A percentile compares a stretch with the other conserved stretches of the same genome.
Evolutionary conservation across 1,140 invertebrate species (phyloP).

Genomic region (Caenorhabditis tropicalis): DNA sequence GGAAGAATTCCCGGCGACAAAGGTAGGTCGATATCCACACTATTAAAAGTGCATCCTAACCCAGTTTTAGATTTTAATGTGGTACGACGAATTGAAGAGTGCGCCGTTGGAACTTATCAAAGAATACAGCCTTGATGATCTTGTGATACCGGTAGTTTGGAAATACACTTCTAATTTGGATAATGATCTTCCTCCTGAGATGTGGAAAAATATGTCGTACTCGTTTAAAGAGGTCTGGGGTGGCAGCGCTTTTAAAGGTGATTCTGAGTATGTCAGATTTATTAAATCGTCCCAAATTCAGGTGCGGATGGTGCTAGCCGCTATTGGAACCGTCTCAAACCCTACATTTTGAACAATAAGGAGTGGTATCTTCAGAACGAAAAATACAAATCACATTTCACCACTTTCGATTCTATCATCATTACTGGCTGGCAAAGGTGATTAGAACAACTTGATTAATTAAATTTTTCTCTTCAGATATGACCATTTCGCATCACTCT

Average conservation of each 20-base stretch:
- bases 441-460: not conserved
- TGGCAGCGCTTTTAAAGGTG: conserved; percentile 50
- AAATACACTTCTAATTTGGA: conserved; percentile 51
- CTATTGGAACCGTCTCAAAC: conserved; percentile 47
- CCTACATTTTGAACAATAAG: conserved; percentile 53
- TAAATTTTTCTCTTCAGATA: not conserved
- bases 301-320: conserved; percentile 48
- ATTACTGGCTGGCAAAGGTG: conserved; percentile 46
- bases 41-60: not conserved
- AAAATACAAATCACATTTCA: conserved; percentile 24
- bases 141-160: conserved; percentile 52
- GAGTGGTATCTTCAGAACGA: conserved; percentile 48
- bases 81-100: conserved; percentile 51
- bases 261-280: not conserved
- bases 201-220: conserved; percentile 55
- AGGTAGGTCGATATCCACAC: not conserved
- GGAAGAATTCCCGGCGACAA: conserved; percentile 2
- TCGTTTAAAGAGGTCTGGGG: conserved; percentile 50
- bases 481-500: conserved; percentile 42
- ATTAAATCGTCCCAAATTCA: not conserved
- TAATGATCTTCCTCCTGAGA: conserved; percentile 36
- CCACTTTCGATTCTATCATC: conserved; percentile 34
- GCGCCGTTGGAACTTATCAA: conserved; percentile 40
- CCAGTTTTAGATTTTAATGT: conserved; percentile 46
- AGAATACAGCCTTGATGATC: conserved; percentile 35